Conservation (phyloP, 2,888 invertebrate genomes). For the Apeira syringaria region DNA sequence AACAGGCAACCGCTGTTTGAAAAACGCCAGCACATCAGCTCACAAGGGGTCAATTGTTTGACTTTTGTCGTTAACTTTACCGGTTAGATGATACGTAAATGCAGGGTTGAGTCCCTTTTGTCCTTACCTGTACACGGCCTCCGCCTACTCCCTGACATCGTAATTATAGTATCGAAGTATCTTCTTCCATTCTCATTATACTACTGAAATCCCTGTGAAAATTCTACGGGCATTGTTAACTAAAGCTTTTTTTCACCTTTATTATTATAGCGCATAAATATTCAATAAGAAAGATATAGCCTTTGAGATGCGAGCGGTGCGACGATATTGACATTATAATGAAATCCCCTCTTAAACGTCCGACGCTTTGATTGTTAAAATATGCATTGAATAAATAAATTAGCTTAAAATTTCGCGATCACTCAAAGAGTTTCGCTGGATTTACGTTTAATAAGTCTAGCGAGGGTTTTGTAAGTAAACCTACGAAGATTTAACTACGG, state of each 20-base stretch:
- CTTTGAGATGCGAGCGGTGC: conserved; percentile 50
- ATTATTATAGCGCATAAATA: conserved; percentile 63
- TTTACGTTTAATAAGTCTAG: conserved; percentile 35
- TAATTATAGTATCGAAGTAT: conserved; percentile 47
- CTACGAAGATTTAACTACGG: conserved; percentile 31
- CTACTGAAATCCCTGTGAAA: conserved; percentile 34
- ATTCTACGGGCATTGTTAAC: conserved; percentile 46
- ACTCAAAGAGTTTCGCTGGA: conserved; percentile 29
- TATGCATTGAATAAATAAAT: conserved; percentile 55
- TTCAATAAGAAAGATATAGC: conserved; percentile 54
- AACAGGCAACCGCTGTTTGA: conserved; percentile 42
- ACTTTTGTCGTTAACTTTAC: conserved; percentile 60
- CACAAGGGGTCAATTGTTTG: conserved; percentile 65
- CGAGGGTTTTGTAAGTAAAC: conserved; percentile 30
- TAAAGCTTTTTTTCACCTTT: conserved; percentile 49
- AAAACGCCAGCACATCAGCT: conserved; percentile 51
- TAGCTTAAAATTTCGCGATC: conserved; percentile 31
- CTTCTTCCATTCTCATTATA: conserved; percentile 26
- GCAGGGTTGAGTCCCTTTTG: conserved; percentile 43
- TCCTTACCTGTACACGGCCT: conserved; percentile 35
- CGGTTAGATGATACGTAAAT: conserved; percentile 59
- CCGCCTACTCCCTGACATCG: conserved; percentile 35
- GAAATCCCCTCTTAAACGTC: conserved; percentile 52
- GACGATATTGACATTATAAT: conserved; percentile 62
- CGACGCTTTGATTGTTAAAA: conserved; percentile 54